Evolutionary conservation across 2,797 vertebrate genomes (phyloP), one percentile per base, ranked within the genome.

Genomic region (Ptychobarbus kaznakovi): DNA sequence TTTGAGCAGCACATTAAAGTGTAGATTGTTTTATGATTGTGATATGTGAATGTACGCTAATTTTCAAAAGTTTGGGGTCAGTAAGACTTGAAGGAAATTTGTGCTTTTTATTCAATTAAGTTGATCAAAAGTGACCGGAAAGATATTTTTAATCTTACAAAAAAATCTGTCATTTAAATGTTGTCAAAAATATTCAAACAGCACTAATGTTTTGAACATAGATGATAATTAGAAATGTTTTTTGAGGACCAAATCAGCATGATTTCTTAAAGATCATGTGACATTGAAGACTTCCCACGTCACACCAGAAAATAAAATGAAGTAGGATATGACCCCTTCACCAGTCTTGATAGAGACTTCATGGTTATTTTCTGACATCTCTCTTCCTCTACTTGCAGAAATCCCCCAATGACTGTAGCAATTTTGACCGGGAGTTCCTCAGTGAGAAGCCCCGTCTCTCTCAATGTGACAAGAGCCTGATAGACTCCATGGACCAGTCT

Each of bases 401-500:
- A 95, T 96, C 97, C 20, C 86, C 96, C 1, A 95, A 91, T 1
- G 98, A 99, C 94, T 98, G 95, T 92, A 98, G 91, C 95, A 99
- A 99, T 95, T 99, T 99, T 22, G 98, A 99, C 94, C 92, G 96
- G 63, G 98, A 99, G 91, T 99, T 99, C 90, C 95, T 99, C 89
- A 97, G 93, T 0, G 98, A 99, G 94, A 99, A 99, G 89, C 95
- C 98, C 0, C 96, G 96, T 35, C 87, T 99, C 69, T 99, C 98
- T 15, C 95, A 96, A 69, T 94, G 94, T 0, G 98, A 99, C 93
- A 99, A 99, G 93, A 98, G 97, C 93, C 95, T 99, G 84, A 97
- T 99, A 0, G 98, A 98, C 89, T 98, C 98, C 88, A 99, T 99
- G 97, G 98, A 99, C 93, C 98, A 97, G 91, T 40, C 93, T 0